phyloP scores from a whole-genome alignment of 2,888 invertebrate genomes.

The Tipula confusa region DNA sequence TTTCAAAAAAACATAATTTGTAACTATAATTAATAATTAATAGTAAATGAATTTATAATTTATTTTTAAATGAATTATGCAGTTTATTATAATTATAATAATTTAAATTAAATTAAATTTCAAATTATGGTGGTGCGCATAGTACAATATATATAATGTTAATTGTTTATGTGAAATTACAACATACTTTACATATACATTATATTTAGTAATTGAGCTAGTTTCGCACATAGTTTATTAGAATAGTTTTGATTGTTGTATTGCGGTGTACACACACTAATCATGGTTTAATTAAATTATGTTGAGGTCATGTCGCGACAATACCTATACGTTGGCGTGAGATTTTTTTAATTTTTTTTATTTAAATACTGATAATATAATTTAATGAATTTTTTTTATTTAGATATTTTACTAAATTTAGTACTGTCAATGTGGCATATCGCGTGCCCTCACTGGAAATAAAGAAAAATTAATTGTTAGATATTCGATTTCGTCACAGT shows the following conservation, averaged over 20 bases:
- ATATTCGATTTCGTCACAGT: not conserved
- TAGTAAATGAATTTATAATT: not conserved
- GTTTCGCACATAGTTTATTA: not conserved
- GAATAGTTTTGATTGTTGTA: not conserved
- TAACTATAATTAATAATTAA: not conserved
- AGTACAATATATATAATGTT: not conserved
- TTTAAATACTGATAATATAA: slow-evolving; percentile 29
- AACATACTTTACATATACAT: not conserved
- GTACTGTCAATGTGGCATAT: slow-evolving; percentile 47
- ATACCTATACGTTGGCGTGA: not conserved
- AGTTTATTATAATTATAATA: slow-evolving; percentile 3
- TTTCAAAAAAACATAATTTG: not conserved
- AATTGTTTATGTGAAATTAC: not conserved
- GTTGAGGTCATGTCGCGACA: not conserved
- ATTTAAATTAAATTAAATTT: not conserved
- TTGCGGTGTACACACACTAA: not conserved
- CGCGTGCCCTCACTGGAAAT: slow-evolving; percentile 55
- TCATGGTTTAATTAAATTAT: not conserved
- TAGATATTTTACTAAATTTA: not conserved
- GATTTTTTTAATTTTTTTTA: not conserved
- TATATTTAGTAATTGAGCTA: not conserved
- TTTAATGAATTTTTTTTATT: not conserved
- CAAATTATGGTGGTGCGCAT: not conserved
- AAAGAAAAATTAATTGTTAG: slow-evolving; percentile 35
- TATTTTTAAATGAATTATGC: not conserved